Base-by-base conservation (phyloP, 1,140 invertebrate species). In the Drosophila elegans region DNA sequence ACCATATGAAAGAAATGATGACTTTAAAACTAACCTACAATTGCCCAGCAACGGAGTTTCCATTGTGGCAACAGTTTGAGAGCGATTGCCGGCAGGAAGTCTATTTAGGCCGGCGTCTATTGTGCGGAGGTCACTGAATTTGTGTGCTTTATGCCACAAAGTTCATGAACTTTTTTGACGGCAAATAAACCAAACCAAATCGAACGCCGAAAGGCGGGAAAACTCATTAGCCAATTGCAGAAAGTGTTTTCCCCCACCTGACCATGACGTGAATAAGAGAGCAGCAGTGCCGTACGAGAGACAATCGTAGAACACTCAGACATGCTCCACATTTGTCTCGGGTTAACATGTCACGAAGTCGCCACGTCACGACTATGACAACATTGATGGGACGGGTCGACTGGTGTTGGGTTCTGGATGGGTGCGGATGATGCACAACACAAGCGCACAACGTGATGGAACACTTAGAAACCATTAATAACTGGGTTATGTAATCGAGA, bases 1-100 rank as follows among this genome's bases (percentile, higher is more conserved):
- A 62, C 76, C 76, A 80, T 78, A 81, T 83, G 68, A 83, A 84
- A 48, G 66, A 74, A 84, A 76, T 62, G 61, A 49, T 83, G 84
- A 79, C 84, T 89, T 89, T 89, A 89, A 86, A 88, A 88, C 79
- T 83, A 89, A 77, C 51, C 84, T 68, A 83, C 84, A 83, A 83
- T 88, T 66, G 39, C 9, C 55, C 49, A 64, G 59, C 61, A 59
- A 63, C 34, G 67, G 36, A 57, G 64, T 42, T 42, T 71, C 49
- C 68, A 57, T 72, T 80, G 59, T 55, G 62, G 42, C 52, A n/a
- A 88, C 79, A 86, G 83, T 86, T 86, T 88, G 71, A 59, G 44
- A 77, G 80, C 27, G 49, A 77, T 48, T 73, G 79, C 56, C 44
- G 44, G 16, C 36, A 69, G 54, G 75, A 78, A 45, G 74, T 77